A percentile compares a stretch with the other conserved stretches of the same genome.
These are phyloP conservation scores for Enteromius treurensis DNA, from an alignment of 2,797 vertebrate species.

Conservation along the genomic window DNA sequence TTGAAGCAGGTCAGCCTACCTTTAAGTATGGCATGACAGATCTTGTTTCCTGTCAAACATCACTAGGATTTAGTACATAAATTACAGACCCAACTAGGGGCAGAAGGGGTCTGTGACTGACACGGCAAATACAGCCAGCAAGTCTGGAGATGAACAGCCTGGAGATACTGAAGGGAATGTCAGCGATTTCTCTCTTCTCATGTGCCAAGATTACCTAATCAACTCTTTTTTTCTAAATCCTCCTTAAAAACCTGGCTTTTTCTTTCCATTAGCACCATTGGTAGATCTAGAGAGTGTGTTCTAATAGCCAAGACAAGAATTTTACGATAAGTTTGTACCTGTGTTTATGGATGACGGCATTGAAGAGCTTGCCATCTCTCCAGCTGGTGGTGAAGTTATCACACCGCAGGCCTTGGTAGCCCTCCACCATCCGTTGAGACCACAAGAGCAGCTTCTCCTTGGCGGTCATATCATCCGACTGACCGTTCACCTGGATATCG, in stretches of 20 bases:
- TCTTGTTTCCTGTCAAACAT: slow-evolving; percentile 27
- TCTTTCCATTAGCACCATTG: neutral
- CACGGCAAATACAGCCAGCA: neutral
- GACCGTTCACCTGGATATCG: slow-evolving; percentile 95
- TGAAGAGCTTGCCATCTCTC: slow-evolving; percentile 94
- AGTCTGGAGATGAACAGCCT: slow-evolving; percentile 20
- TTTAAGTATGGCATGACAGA: neutral
- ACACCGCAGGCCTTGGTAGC: slow-evolving; percentile 89
- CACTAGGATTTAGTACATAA: neutral
- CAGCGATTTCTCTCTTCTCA: slow-evolving; percentile 1
- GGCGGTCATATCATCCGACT: slow-evolving; percentile 97
- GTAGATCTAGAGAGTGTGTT: neutral
- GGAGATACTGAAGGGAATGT: neutral
- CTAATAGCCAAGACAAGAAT: neutral
- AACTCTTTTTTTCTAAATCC: neutral
- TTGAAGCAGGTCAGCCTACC: neutral
- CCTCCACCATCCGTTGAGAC: slow-evolving; percentile 95
- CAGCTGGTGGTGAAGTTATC: slow-evolving; percentile 96
- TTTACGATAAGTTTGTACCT: slow-evolving; percentile 72
- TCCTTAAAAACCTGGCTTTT: neutral
- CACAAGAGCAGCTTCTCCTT: slow-evolving; percentile 97
- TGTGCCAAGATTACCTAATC: neutral
- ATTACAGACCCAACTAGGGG: neutral
- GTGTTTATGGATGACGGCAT: slow-evolving; percentile 92
- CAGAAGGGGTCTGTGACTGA: slow-evolving; percentile 2